Base-by-base conservation (phyloP, 2,797 vertebrate species). In the Podarcis lilfordi region DNA sequence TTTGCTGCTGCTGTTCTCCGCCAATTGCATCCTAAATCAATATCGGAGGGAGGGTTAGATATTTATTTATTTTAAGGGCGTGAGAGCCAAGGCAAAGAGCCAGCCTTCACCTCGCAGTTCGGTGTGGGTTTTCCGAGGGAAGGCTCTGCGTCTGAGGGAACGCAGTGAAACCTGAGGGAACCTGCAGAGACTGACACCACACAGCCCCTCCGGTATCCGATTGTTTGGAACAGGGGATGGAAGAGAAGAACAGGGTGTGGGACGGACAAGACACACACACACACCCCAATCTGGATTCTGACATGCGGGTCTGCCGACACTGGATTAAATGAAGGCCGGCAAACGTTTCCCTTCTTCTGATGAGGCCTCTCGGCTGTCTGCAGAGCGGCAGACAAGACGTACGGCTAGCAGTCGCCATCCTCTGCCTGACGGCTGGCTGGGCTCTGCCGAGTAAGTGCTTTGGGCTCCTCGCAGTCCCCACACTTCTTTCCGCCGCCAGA, bases 391-490 rank as follows among this genome's bases (percentile, higher is more conserved):
- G 95, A 76, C 81, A 89, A 50, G 92, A 95, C 87, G 75, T 92
- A 85, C 91, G 96, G 90, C 94, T 97, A 86, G 95, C 96, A 29
- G 91, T 98, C 90, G 95, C 97, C 84, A 96, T 95, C 79, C 93
- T 93, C 77, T 97, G 85, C 95, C 91, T 96, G 91, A 93, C 95
- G 3, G 96, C 93, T 88, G 59, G 43, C n/a, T 94, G 95, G 89
- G 94, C 95, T 90, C 89, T 96, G 88, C 96, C 95, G 91, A 97
- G 98, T 98, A 96, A 98, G 98, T 91, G 50, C 66, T 4, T 21
- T 6, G 32, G 11, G n/a, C 11, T 72, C 35, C 8, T 72, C 5
- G 13, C 50, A 55, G 71, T 19, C 80, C 29, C 45, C 15, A 21
- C 61, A 4, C 29, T 75, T 79, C 32, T 21, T 85, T 82, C 25